Evolutionary conservation across 2,797 vertebrate genomes (phyloP).

Genomic region (Darevskia mixta): DNA sequence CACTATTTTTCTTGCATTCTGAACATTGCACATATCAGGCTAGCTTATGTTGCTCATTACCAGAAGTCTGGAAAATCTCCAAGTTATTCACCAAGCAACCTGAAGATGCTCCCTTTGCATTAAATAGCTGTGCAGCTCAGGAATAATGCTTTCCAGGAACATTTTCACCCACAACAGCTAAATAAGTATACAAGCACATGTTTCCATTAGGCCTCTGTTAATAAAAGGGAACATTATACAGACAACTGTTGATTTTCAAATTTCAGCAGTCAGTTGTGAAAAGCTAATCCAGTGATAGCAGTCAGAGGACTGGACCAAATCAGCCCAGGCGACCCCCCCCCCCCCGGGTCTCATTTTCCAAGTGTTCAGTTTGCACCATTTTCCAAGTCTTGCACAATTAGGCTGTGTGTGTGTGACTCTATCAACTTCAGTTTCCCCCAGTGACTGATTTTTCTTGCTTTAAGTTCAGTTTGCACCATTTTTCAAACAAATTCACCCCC

Average conservation of each 20-base stretch:
- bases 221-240: not conserved
- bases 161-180: no score
- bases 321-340: not conserved
- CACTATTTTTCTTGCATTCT: conserved; percentile 15
- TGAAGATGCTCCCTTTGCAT: conserved; percentile 36
- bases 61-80: conserved; percentile 27
- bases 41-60: conserved; percentile 39
- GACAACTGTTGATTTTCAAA: not conserved
- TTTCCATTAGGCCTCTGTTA: not conserved
- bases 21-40: conserved; percentile 12
- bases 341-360: no score
- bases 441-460: no score
- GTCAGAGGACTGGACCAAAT: not conserved
- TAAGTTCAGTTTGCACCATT: no score
- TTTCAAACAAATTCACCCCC: no score
- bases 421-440: no score
- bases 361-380: no score
- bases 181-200: not conserved
- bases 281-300: not conserved
- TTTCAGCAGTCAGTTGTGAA: not conserved
- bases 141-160: not conserved
- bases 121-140: not conserved
- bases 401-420: no score
- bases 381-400: no score
- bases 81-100: conserved; percentile 29